Conservation (phyloP, 2,113 vertebrate species). For the Anser cygnoides region DNA sequence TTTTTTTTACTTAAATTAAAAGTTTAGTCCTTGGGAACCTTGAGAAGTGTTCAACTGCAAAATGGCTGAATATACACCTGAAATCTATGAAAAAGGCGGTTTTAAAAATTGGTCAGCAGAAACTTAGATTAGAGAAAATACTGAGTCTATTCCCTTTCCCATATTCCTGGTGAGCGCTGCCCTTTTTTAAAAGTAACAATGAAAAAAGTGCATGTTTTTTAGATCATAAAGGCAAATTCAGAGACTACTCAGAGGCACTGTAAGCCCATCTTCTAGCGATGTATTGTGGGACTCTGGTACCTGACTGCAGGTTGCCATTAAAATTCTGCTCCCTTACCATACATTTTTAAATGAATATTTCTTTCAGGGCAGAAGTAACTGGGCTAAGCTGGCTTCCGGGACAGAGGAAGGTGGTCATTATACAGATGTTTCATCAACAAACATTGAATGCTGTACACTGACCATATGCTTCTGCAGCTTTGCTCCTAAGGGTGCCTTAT, state of each 20-base stretch:
- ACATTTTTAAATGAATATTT: not conserved
- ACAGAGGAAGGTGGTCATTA: not conserved
- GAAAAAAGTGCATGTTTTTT: not conserved
- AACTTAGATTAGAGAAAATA: not conserved
- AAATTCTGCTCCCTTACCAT: not conserved
- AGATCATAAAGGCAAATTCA: not conserved
- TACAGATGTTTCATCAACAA: not conserved
- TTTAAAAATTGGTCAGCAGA: not conserved
- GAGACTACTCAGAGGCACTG: not conserved
- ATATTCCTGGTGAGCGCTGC: not conserved
- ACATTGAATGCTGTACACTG: not conserved
- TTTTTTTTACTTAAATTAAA: not conserved
- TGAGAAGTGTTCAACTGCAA: not conserved
- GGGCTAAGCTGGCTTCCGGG: not conserved
- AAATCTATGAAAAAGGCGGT: not conserved
- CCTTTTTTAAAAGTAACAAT: not conserved
- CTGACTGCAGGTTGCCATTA: not conserved
- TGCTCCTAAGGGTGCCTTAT: not conserved
- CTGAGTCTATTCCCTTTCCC: not conserved
- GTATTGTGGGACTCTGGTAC: not conserved
- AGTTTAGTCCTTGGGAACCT: not conserved
- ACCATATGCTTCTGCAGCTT: not conserved
- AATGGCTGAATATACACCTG: not conserved
- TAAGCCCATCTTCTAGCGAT: not conserved
- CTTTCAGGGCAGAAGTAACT: not conserved